Percentiles rank a stretch among this genome's conserved stretches.
phyloP scores from a whole-genome alignment of 1,140 invertebrate genomes.

The Chlorops oryzae region DNA sequence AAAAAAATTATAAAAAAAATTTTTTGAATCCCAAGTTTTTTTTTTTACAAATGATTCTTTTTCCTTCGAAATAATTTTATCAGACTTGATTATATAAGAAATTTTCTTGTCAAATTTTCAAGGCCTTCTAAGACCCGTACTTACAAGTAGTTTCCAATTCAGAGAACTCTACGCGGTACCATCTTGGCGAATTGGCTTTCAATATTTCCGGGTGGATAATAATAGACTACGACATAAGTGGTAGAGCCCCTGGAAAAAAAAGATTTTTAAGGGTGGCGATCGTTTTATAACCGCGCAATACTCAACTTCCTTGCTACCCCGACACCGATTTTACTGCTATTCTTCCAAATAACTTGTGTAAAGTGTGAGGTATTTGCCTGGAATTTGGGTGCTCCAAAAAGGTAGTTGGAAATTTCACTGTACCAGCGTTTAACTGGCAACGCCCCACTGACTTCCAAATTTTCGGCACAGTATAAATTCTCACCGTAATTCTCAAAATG shows the following conservation, averaged over 20 bases:
- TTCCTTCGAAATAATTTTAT: background rate
- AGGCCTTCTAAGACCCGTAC: too few species aligned
- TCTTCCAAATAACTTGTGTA: background rate
- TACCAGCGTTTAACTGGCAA: too few species aligned
- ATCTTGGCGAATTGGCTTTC: conserved; percentile 20
- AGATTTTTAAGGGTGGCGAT: too few species aligned
- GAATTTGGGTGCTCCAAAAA: background rate
- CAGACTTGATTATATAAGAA: too few species aligned
- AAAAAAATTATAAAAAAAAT: background rate
- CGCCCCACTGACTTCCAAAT: too few species aligned
- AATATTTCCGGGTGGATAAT: conserved; percentile 36
- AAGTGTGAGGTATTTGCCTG: background rate
- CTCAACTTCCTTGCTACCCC: background rate
- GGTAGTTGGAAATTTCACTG: background rate
- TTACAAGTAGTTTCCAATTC: background rate
- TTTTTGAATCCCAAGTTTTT: background rate
- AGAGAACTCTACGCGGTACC: conserved; percentile 22
- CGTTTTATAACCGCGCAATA: background rate
- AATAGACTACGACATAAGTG: conserved; percentile 35
- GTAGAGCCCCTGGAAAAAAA: conserved; percentile 21
- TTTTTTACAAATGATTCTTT: background rate
- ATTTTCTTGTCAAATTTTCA: too few species aligned
- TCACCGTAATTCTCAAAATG: too few species aligned
- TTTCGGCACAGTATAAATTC: too few species aligned
- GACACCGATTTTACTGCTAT: background rate